A percentile compares a stretch with the other conserved stretches of the same genome.
phyloP scores from a whole-genome alignment of 2,797 vertebrate species.

The Poecilia wingei region DNA sequence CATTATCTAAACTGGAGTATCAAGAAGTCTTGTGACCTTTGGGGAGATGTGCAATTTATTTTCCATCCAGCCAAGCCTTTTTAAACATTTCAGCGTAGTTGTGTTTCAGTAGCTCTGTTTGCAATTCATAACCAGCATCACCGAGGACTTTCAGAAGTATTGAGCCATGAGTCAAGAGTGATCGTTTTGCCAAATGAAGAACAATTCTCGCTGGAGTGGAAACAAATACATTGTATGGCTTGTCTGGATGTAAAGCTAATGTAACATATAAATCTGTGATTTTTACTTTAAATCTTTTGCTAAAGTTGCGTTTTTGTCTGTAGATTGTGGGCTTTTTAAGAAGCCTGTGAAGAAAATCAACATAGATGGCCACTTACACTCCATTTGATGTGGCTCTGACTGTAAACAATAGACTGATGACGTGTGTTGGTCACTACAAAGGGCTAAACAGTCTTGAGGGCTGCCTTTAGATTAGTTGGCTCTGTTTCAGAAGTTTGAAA shows the following conservation, averaged over 20 bases:
- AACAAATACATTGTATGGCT: slow-evolving; percentile 43
- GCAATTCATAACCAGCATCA: slow-evolving; percentile 73
- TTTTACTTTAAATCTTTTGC: slow-evolving; percentile 26
- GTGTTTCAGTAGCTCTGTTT: slow-evolving; percentile 49
- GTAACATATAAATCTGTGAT: slow-evolving; percentile 57
- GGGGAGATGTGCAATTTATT: slow-evolving; percentile 65
- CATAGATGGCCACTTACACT: slow-evolving; percentile 48
- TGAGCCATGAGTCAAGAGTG: slow-evolving; percentile 65
- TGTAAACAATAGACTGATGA: slow-evolving; percentile 44
- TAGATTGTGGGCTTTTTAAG: slow-evolving; percentile 54
- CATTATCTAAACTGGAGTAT: slow-evolving; percentile 32
- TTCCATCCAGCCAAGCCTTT: slow-evolving; percentile 58
- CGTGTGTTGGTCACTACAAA: slow-evolving; percentile 65
- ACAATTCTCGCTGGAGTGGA: slow-evolving; percentile 60
- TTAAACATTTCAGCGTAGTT: slow-evolving; percentile 42
- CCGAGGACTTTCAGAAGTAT: slow-evolving; percentile 56
- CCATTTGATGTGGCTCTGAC: slow-evolving; percentile 45
- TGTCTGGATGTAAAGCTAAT: slow-evolving; percentile 60
- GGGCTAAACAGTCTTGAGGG: slow-evolving; percentile 74
- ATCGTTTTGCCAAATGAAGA: slow-evolving; percentile 80
- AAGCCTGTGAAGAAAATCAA: slow-evolving; percentile 45
- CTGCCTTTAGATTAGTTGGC: slow-evolving; percentile 67
- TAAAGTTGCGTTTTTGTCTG: slow-evolving; percentile 53
- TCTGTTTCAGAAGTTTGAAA: slow-evolving; percentile 48
- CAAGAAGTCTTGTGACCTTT: slow-evolving; percentile 54